Evolutionary conservation across 2,797 vertebrate genomes (phyloP), one percentile per base, ranked within the genome.

Genomic region (Orientallactaga sibirica): DNA sequence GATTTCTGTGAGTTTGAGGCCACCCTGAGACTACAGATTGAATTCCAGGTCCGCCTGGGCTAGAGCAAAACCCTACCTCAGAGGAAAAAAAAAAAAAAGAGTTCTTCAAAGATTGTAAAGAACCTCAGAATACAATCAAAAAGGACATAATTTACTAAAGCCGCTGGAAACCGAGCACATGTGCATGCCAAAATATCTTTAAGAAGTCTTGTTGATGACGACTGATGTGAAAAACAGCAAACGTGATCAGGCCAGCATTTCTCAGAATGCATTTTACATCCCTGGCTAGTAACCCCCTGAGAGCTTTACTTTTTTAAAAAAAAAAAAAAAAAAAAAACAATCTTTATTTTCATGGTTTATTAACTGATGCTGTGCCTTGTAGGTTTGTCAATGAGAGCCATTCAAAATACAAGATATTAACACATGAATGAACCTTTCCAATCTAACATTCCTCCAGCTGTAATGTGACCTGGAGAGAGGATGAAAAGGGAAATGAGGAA

Each of bases 391-490:
- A 58, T 80, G 64, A 71, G 75, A 82, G 70, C 86, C 52, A 25
- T 66, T 86, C 75, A 90, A 88, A 95, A 79, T 76, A 90, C 24
- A n/a, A 83, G 68, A 94, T 92, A 79, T 78, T 94, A 93, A 96
- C 76, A 83, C 82, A 68, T 52, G 86, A 96, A 88, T 86, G 79
- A 92, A 73, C 48, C 76, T 85, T 68, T 84, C 48, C 22, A 86
- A 91, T n/a, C 29, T 79, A 73, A 95, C 86, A 48, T 79, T 20
- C 79, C 18, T 33, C 33, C 83, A 97, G 84, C 93, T 85, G 68
- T 27, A 70, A 73, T 92, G 88, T 95, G 84, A 86, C 94, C 3
- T 93, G n/a, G n/a, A 58, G 25, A 90, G 48, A 75, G 79, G 61
- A 86, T 93, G 85, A 93, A 87, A n/a, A 33, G 78, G 41, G 27